phyloP scores from a whole-genome alignment of 2,113 vertebrate species.

The Halcyon senegalensis region DNA sequence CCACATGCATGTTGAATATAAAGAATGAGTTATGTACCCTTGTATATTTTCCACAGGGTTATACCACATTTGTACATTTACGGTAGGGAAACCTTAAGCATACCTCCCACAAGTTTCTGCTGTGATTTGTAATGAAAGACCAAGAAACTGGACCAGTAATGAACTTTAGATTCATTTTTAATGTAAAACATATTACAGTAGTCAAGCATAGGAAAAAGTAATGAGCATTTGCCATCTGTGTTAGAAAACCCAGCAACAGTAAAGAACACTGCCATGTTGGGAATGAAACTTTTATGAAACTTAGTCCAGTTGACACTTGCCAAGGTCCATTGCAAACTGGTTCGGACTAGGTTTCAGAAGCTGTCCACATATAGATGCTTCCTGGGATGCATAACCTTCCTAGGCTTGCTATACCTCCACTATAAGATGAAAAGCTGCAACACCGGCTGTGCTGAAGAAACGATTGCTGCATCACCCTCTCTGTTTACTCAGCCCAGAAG shows the following conservation, averaged over 20 bases:
- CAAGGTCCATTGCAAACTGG: background rate
- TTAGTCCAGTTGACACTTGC: background rate
- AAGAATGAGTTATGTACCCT: background rate
- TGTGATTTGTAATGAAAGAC: background rate
- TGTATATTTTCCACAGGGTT: background rate
- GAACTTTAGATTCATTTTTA: background rate
- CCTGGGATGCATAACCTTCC: fast-evolving
- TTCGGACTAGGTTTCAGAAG: background rate
- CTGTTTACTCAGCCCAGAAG: background rate
- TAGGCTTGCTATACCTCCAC: background rate
- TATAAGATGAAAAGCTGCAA: background rate
- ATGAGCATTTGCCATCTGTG: background rate
- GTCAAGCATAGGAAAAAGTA: background rate
- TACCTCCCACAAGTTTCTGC: background rate
- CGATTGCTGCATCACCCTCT: background rate
- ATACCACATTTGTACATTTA: fast-evolving
- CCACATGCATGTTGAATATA: background rate
- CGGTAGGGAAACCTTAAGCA: background rate
- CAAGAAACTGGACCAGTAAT: background rate
- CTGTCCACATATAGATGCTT: background rate
- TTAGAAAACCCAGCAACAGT: background rate
- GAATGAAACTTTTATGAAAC: background rate
- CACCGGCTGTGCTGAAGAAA: background rate
- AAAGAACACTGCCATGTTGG: background rate
- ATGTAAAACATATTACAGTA: background rate